Conservation (phyloP, 2,113 vertebrate genomes). For the Eurystomus gularis region DNA sequence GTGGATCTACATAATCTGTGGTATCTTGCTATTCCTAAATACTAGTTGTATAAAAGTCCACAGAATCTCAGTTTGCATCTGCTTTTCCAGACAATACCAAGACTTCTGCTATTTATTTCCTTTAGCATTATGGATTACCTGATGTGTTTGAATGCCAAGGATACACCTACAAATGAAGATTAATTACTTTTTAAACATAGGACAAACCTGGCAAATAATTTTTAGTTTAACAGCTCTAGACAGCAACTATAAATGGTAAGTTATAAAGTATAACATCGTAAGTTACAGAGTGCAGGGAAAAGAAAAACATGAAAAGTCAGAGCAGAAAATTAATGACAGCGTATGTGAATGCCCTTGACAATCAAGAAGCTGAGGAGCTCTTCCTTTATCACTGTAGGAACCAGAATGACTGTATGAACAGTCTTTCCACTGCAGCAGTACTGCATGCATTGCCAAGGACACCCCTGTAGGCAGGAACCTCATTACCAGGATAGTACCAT, state of each 20-base stretch:
- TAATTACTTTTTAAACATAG: background rate
- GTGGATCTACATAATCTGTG: background rate
- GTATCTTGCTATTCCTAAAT: background rate
- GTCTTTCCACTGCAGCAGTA: background rate
- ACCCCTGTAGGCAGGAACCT: background rate
- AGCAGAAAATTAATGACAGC: background rate
- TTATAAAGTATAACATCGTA: background rate
- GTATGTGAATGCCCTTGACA: background rate
- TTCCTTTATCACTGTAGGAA: accelerated
- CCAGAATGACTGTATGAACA: background rate
- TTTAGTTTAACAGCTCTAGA: background rate
- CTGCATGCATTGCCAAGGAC: background rate
- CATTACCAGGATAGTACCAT: background rate
- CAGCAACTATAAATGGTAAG: background rate
- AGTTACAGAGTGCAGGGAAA: background rate
- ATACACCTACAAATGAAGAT: background rate
- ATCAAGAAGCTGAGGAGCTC: background rate
- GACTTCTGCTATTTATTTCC: background rate
- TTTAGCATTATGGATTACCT: background rate
- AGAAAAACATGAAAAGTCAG: background rate
- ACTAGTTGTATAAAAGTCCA: background rate
- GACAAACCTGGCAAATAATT: background rate
- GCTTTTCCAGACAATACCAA: background rate
- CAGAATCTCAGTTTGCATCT: background rate
- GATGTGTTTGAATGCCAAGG: background rate